Base-by-base conservation (phyloP, 2,797 vertebrate genomes). In the Crenichthys baileyi region DNA sequence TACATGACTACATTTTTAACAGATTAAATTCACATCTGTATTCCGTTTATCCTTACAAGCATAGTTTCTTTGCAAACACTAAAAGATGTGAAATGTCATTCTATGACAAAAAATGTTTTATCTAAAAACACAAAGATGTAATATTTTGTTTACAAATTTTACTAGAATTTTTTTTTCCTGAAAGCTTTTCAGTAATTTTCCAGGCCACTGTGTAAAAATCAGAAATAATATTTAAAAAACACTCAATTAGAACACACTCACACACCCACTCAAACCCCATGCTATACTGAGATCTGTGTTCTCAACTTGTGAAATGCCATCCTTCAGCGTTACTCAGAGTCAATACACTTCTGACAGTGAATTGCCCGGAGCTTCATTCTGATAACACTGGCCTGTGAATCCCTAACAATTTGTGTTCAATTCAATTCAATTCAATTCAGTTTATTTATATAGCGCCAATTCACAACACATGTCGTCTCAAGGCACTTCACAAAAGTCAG, bases 311-410 rank as follows among this genome's bases (percentile, higher is more conserved):
- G 77, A 80, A 81, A 84, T 72, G 68, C 1, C 65, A 67, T 72
- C 56, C 70, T 79, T 77, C 68, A 0, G 41, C 58, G 67, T 72
- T 56, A 73, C 39, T 83, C 63, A 8, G 1, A 3, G 60, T 82
- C 73, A 18, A 56, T 79, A 61, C 53, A 22, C 82, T 78, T 82
- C 70, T 15, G 1, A 76, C 72, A 77, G 7, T 67, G 29, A 76
- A 68, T 67, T 77, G 73, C 80, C 44, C 29, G 3, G 22, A 79
- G 61, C 77, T 82, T 85, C 58, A 83, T 65, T 83, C 20, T 51
- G 75, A 56, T 72, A 83, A 78, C 73, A 77, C 50, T 76, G 72
- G 77, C 67, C 78, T 75, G 75, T 77, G 81, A 83, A 83, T 83
- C 71, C 76, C 60, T 9, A 76, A 81, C 70, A 84, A 79, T 85